Base-by-base conservation (phyloP, 2,797 vertebrate species). In the Hyperoplus lanceolatus region DNA sequence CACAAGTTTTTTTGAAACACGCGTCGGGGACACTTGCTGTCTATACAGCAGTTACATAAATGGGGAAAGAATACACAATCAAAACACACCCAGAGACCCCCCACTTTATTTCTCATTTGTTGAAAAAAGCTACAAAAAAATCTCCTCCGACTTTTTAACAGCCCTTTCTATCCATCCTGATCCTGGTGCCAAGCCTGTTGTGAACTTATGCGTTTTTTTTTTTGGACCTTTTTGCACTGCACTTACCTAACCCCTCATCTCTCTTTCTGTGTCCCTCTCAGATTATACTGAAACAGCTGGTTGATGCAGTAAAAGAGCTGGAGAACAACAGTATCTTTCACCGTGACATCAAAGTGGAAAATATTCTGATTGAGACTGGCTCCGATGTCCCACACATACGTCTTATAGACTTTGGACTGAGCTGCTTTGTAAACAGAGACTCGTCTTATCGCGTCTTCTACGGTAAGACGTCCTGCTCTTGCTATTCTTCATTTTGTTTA, bases 371-470 rank as follows among this genome's bases (percentile, higher is more conserved):
- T 5, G 56, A 81, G 57, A 75, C 51, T 0, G 6, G 50, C 7
- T 43, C 63, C 0, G 51, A 64, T 1, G n/a, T 21, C 12, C 65
- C 54, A 0, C 39, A 15, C 0, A 18, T 77, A 3, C 49, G 50
- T 0, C 56, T 87, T 2, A 81, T 76, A 4, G 85, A 84, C 58
- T 81, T 87, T n/a, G 78, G 73, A 0, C 36, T 79, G 7, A 76
- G 85, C 57, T 87, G 79, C 49, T 81, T 77, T 2, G 1, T 10
- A 0, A 49, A 64, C 2, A 29, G 55, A 12, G 3, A 2, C n/a
- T 66, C 62, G 0, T 1, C 1, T 6, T 73, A 45, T 18, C n/a
- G 6, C 0, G 0, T 16, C 0, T 85, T 81, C 8, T 72, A 9
- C 0, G 57, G 81, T 74, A 66, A 16, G n/a, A 46, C 10, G 3